phyloP scores from a whole-genome alignment of 2,888 invertebrate species.

The Leucophenga maculata region DNA sequence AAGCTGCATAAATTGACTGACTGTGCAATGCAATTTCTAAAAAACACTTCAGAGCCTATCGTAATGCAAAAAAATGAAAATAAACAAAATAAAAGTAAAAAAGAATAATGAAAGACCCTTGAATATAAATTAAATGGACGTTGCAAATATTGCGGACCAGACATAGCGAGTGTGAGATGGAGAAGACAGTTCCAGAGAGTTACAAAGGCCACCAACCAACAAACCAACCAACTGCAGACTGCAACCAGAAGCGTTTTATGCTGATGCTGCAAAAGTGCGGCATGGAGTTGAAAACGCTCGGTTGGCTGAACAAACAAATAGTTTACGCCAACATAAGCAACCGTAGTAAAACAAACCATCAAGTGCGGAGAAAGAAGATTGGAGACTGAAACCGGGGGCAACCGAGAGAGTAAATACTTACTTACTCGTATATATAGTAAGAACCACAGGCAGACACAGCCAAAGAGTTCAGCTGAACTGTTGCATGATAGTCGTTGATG shows the following conservation, averaged over 20 bases:
- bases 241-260: background rate
- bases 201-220: too few species aligned
- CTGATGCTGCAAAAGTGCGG: background rate
- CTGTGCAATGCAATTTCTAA: too few species aligned
- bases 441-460: background rate
- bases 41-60: background rate
- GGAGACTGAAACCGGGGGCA: too few species aligned
- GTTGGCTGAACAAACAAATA: conserved; percentile 36
- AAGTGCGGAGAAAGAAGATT: background rate
- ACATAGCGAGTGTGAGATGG: background rate
- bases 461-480: too few species aligned
- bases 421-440: background rate
- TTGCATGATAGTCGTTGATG: too few species aligned
- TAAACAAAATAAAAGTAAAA: background rate
- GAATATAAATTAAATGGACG: conserved; percentile 16
- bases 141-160: conserved; percentile 1
- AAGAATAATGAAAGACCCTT: background rate
- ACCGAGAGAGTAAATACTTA: background rate
- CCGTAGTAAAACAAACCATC: background rate
- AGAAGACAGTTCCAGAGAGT: background rate
- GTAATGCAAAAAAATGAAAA: too few species aligned
- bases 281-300: background rate
- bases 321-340: conserved; percentile 24
- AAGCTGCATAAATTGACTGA: too few species aligned
- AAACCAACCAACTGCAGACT: too few species aligned